A percentile compares a stretch with the other conserved stretches of the same genome.
Evolutionary conservation across 2,888 invertebrate genomes (phyloP).

Genomic region (Siphlonurus alternatus): DNA sequence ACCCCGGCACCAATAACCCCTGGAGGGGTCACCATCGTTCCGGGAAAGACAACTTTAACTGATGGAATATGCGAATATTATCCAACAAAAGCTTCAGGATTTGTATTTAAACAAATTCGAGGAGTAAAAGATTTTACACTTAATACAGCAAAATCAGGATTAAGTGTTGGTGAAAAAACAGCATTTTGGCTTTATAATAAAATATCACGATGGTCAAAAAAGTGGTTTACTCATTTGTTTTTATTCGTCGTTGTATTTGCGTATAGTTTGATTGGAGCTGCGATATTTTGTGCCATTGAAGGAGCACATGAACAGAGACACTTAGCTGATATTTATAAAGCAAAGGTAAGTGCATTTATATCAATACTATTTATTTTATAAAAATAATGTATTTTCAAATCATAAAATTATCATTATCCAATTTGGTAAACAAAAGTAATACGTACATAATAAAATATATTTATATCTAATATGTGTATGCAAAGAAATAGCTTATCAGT

Average conservation of each 20-base stretch:
- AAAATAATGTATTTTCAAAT: too few species aligned
- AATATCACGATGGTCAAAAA: slow-evolving; percentile 44
- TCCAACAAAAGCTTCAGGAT: slow-evolving; percentile 34
- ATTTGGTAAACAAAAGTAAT: too few species aligned
- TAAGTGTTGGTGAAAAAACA: slow-evolving; percentile 68
- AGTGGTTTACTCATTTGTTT: slow-evolving; percentile 82
- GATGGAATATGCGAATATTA: neutral
- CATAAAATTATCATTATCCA: too few species aligned
- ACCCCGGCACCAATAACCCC: neutral
- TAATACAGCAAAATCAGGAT: slow-evolving; percentile 53
- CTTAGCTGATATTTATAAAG: slow-evolving; percentile 14
- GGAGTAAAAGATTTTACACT: slow-evolving; percentile 45
- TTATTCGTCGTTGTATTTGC: slow-evolving; percentile 55
- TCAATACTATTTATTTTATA: slow-evolving; percentile 3
- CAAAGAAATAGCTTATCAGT: too few species aligned
- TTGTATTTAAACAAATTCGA: slow-evolving; percentile 62
- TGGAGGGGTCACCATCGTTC: neutral
- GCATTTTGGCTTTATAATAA: slow-evolving; percentile 66
- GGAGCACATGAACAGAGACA: slow-evolving; percentile 32
- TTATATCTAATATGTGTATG: too few species aligned
- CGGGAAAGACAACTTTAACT: neutral
- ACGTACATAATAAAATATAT: too few species aligned
- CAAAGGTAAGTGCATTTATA: slow-evolving; percentile 23
- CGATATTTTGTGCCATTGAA: slow-evolving; percentile 62
- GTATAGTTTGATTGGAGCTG: slow-evolving; percentile 69